Evolutionary conservation across 2,888 invertebrate species (phyloP), one percentile per base, ranked within the genome.

Genomic region (Oscheius onirici): DNA sequence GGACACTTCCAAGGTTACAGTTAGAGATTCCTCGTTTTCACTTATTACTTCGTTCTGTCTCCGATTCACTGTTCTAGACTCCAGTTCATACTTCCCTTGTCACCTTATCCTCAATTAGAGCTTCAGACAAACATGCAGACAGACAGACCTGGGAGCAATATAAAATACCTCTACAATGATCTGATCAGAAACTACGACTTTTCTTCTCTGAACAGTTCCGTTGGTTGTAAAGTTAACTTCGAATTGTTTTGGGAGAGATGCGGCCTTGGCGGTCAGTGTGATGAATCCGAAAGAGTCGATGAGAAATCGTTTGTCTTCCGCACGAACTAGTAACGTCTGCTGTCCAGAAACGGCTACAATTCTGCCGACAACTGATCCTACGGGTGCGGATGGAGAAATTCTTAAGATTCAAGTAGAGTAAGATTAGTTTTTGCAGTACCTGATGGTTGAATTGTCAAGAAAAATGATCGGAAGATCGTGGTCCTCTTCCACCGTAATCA

Each of bases 331-430:
- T 11, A 68, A 2, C 1, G 34, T 24, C 10, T 24, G 26, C 22
- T 43, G 58, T 15, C 41, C 55, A 22, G 57, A 44, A n/a, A n/a
- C 6, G 2, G 58, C 57, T 22, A 57, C n/a, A 5, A 22, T 6
- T 26, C 49, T 11, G 6, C 68, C 68, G 15, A 68, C 28, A 20
- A 68, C 41, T n/a, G 68, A 57, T 3, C 68, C 68, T n/a, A 68
- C 46, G 0, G 26, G 3, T 13, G 57, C 17, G n/a, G 57, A 26
- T 1, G 68, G 34, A 13, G 68, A 58, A 28, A 68, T 57, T 41
- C 67, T 67, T 13, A 22, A 54, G 17, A n/a, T 63, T 11, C 20
- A 2, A 63, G 2, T 20, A n/a, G 20, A 11, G 22, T 15, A 24
- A 63, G 46, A 34, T 49, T 3, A 3, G 13, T 41, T 46, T 15